These are phyloP conservation scores for Apeltes quadracus DNA, from an alignment of 2,113 vertebrate genomes.

Conservation along the genomic window DNA sequence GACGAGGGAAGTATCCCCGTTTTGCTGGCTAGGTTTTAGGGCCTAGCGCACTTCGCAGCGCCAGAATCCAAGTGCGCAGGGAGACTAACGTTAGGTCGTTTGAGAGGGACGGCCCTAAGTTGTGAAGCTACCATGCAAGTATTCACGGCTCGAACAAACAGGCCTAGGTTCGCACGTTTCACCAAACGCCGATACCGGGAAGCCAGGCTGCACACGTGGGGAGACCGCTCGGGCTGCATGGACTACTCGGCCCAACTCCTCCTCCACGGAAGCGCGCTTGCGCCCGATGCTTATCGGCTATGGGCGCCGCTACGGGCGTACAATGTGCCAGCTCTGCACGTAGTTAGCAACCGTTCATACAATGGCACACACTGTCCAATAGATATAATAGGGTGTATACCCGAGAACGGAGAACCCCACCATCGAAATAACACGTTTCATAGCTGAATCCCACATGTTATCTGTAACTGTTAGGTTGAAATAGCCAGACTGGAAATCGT, in stretches of 20 bases:
- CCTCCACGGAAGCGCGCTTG: slow-evolving; percentile 70
- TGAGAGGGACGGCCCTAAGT: slow-evolving; percentile 36
- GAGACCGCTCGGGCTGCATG: slow-evolving; percentile 54
- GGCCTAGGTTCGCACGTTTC: slow-evolving; percentile 8
- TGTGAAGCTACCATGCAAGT: slow-evolving; percentile 5
- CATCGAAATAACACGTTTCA: fast-evolving
- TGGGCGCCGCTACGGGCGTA: slow-evolving; percentile 56
- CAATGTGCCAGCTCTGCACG: slow-evolving; percentile 63
- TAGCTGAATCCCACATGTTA: background rate
- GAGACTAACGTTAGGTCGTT: slow-evolving; percentile 10
- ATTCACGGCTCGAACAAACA: slow-evolving; percentile 1
- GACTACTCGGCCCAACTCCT: slow-evolving; percentile 67
- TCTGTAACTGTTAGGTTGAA: background rate
- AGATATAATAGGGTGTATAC: fast-evolving
- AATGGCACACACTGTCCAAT: background rate
- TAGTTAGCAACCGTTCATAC: slow-evolving; percentile 38
- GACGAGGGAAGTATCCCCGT: slow-evolving; percentile 63
- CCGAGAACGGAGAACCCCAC: fast-evolving
- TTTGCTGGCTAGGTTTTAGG: slow-evolving; percentile 70
- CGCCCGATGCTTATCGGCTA: slow-evolving; percentile 57
- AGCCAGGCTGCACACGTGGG: slow-evolving; percentile 74
- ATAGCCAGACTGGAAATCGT: slow-evolving; percentile 37
- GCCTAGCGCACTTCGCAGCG: slow-evolving; percentile 70
- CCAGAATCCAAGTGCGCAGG: slow-evolving; percentile 70
- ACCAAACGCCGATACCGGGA: slow-evolving; percentile 10